A percentile compares a stretch with the other conserved stretches of the same genome.
Evolutionary conservation across 2,888 invertebrate genomes (phyloP).

Genomic region (Nomada fabriciana): DNA sequence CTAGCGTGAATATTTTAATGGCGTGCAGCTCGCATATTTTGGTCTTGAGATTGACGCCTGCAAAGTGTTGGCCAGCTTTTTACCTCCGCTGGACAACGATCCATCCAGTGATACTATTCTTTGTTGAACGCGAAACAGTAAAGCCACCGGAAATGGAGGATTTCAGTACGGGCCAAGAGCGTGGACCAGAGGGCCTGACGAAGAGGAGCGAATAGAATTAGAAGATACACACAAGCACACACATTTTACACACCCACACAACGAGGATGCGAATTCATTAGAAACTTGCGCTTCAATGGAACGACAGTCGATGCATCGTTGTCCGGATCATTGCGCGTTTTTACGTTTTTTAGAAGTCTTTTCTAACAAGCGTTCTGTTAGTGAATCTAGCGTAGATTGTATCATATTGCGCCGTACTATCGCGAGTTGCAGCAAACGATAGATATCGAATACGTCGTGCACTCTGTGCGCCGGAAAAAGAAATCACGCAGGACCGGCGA

Average conservation of each 20-base stretch:
- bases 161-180: conserved; percentile 24
- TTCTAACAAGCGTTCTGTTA: conserved; percentile 68
- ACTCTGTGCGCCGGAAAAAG: background rate
- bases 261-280: conserved; percentile 48
- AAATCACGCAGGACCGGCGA: background rate
- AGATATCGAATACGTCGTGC: conserved; percentile 46
- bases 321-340: conserved; percentile 43
- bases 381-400: conserved; percentile 66
- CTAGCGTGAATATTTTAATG: conserved; percentile 40
- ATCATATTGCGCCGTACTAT: conserved; percentile 61
- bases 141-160: conserved; percentile 45
- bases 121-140: conserved; percentile 68
- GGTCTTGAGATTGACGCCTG: conserved; percentile 50
- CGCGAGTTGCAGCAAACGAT: conserved; percentile 10
- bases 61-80: conserved; percentile 29
- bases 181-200: conserved; percentile 7
- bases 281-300: conserved; percentile 27
- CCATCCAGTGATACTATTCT: conserved; percentile 49
- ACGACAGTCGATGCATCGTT: conserved; percentile 47
- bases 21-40: conserved; percentile 39
- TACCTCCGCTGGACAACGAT: background rate
- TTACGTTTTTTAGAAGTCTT: conserved; percentile 62
- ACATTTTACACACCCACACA: conserved; percentile 1
- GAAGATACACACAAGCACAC: conserved; percentile 27
- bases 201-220: conserved; percentile 28